These are phyloP conservation scores for Drosophila sucinea DNA, from an alignment of 1,140 invertebrate species.

Conservation along the genomic window DNA sequence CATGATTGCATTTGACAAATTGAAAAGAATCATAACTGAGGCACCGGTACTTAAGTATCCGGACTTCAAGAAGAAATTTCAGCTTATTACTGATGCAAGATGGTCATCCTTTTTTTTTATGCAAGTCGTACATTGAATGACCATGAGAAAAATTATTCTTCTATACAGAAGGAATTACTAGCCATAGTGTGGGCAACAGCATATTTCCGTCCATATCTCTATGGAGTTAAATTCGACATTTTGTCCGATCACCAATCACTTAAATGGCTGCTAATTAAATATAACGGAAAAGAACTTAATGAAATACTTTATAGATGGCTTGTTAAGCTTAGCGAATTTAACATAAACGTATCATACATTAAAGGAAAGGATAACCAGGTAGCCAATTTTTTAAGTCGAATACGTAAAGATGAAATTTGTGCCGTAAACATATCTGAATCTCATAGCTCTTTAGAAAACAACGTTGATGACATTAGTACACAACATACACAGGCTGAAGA, in stretches of 20 bases:
- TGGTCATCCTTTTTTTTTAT: not conserved
- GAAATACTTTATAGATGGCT: conserved; percentile 66
- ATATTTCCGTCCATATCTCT: conserved; percentile 84
- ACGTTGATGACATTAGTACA: not conserved
- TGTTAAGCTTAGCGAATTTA: conserved; percentile 83
- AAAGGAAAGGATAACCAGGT: conserved; percentile 54
- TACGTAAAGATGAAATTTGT: not conserved
- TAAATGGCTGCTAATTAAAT: conserved; percentile 82
- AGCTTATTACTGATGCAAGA: conserved; percentile 5
- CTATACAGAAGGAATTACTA: conserved; percentile 83
- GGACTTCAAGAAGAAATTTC: conserved; percentile 1
- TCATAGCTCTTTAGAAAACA: not conserved
- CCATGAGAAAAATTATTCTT: conserved; percentile 19
- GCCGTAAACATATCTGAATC: not conserved
- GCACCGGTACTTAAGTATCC: conserved; percentile 54
- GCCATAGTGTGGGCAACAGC: conserved; percentile 83
- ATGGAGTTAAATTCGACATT: conserved; percentile 84
- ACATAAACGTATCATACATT: conserved; percentile 83
- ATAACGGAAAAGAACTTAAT: conserved; percentile 4
- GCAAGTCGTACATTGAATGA: not conserved
- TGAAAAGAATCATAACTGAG: conserved; percentile 45
- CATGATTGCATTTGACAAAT: conserved; percentile 59
- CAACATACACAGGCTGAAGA: conserved; percentile 22
- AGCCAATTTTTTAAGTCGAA: conserved; percentile 23
- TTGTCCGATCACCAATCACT: conserved; percentile 84